Percentiles rank a stretch among this genome's conserved stretches.
phyloP scores from a whole-genome alignment of 1,140 invertebrate species.

The Drosophila eugracilis region DNA sequence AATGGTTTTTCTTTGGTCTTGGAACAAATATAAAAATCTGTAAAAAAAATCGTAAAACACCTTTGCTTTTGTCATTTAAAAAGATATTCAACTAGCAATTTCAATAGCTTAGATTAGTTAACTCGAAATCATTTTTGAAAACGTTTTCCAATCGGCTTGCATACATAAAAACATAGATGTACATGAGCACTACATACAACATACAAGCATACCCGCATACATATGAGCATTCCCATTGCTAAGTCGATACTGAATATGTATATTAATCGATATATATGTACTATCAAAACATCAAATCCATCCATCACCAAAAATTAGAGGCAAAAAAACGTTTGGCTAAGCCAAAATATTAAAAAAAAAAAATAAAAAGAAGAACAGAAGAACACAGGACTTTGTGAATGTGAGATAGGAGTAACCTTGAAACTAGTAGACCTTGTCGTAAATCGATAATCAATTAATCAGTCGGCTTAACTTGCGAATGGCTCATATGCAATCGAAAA shows the following conservation, averaged over 20 bases:
- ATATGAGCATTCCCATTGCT: conserved; percentile 80
- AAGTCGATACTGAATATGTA: conserved; percentile 68
- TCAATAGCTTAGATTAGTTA: too few relatives aligned
- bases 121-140: too few relatives aligned
- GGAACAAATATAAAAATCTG: neutral
- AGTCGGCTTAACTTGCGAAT: conserved; percentile 80
- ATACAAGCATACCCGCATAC: conserved; percentile 43
- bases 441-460: conserved; percentile 26
- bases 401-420: conserved; percentile 7
- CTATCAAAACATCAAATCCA: conserved; percentile 35
- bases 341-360: too few relatives aligned
- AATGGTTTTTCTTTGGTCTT: conserved; percentile 39
- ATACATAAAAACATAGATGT: conserved; percentile 20
- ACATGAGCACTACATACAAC: conserved; percentile 50
- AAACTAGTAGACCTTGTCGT: neutral
- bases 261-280: conserved; percentile 38
- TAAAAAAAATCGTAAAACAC: neutral
- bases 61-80: neutral
- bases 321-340: conserved; percentile 10
- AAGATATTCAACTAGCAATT: neutral
- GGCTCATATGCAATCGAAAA: conserved; percentile 62
- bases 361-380: too few relatives aligned
- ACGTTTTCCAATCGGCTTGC: conserved; percentile 30
- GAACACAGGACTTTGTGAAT: conserved; percentile 45
- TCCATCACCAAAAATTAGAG: conserved; percentile 32